Base-by-base conservation (phyloP, 1,140 invertebrate species). In the Drosophila sp. region DNA sequence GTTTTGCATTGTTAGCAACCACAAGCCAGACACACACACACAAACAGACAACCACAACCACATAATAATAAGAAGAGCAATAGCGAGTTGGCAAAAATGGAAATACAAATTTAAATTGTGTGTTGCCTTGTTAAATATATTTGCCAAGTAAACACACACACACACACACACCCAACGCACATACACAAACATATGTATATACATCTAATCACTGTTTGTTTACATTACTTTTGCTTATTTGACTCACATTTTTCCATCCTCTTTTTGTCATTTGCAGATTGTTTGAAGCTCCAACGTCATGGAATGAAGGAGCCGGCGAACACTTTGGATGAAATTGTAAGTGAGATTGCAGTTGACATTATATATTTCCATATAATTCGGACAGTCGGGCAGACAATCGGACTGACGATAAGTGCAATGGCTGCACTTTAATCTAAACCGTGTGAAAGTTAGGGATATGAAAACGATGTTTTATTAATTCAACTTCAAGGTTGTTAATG, bases 311-410 rank as follows among this genome's bases (percentile, higher is more conserved):
- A 91, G 82, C 89, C 89, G 89, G 77, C 89, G 90, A 91, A 87
- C 89, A 91, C 86, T 80, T 91, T 91, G 89, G 89, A 91, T 89
- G 89, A 91, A 87, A 91, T 91, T 91, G 89, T 91, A 91, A 91
- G 89, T 91, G 83, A 83, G 36, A 66, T 16, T 73, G 64, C 65
- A 74, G 57, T 70, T 48, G 57, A 70, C n/a, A n/a, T n/a, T n/a
- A n/a, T n/a, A n/a, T 58, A 70, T 61, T 61, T 32, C 21, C 40
- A 46, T n/a, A n/a, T n/a, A n/a, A n/a, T n/a, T n/a, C n/a, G n/a
- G n/a, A n/a, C n/a, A n/a, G n/a, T n/a, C n/a, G n/a, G n/a, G n/a
- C 41, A 56, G 16, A 48, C 41, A 7, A 32, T 8, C 32, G 9
- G 38, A 53, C 18, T 9, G 21, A 32, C 27, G 9, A 51, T 11